Percentiles rank a stretch among this genome's conserved stretches.
phyloP scores from a whole-genome alignment of 2,113 vertebrate species.

The Zosterops hypoxanthus region DNA sequence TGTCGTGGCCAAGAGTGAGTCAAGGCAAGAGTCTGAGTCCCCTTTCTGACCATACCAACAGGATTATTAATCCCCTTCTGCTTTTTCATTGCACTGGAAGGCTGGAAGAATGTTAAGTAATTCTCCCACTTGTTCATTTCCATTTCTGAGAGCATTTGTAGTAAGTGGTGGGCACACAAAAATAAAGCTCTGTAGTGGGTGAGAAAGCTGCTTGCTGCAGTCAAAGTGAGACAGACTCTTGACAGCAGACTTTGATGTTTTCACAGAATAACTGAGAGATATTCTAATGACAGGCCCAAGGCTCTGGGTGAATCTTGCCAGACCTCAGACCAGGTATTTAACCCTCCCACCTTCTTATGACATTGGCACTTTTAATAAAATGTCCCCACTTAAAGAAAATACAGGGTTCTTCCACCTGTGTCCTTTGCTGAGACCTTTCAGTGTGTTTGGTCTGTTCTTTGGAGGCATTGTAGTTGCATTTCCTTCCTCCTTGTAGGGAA shows the following conservation, averaged over 20 bases:
- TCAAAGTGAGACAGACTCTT: neutral
- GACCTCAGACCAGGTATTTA: neutral
- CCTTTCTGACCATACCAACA: neutral
- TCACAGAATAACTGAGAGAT: neutral
- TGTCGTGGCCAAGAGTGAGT: neutral
- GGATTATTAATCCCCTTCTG: neutral
- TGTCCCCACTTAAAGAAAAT: neutral
- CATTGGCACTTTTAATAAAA: neutral
- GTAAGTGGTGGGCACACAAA: neutral
- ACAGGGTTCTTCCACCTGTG: neutral
- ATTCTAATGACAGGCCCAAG: neutral
- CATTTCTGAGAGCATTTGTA: slow-evolving; percentile 6
- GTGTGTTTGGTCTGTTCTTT: neutral
- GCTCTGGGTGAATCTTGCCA: neutral
- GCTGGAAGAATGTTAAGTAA: neutral
- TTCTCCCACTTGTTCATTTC: neutral
- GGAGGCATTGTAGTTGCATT: neutral
- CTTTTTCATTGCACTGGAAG: neutral
- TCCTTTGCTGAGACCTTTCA: neutral
- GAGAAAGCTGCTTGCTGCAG: neutral
- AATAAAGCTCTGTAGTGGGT: neutral
- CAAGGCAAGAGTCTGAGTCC: neutral
- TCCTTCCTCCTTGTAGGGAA: neutral
- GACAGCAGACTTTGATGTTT: neutral
- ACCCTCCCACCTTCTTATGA: neutral